Base-by-base conservation (phyloP, 2,797 vertebrate species). In the Micropoecilia bifurca region DNA sequence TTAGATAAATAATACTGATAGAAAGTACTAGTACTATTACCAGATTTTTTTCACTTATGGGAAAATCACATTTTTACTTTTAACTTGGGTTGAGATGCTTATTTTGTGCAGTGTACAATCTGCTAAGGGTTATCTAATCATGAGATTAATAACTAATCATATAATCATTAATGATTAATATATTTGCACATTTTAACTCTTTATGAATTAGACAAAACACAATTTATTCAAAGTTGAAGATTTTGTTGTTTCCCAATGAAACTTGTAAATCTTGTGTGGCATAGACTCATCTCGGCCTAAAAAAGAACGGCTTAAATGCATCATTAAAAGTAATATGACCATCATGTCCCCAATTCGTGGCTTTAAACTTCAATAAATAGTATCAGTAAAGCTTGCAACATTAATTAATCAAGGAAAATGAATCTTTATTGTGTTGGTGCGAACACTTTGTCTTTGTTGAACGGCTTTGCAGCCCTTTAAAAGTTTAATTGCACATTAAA, bases 381-480 rank as follows among this genome's bases (percentile, higher is more conserved):
- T 39, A 4, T 4, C 1, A 36, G 7, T 66, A 22, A 66, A 22
- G 33, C 36, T 66, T 3, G 3, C 20, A 43, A 41, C 4, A 43
- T 69, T 43, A 41, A 43, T 69, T 43, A n/a, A 69, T 43, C 66
- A 76, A 82, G 78, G 72, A 78, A 77, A 77, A 80, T 61, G 36
- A 71, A 73, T 47, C 33, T 53, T 45, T 73, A 73, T 76, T n/a
- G 75, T 73, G 75, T 0, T 33, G 47, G 63, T 71, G 71, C 76
- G 80, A 87, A 79, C 80, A 80, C 76, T 57, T 4, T 47, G 30
- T 75, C 57, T 71, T 45, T 71, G 22, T 82, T 68, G 5, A 33
- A 63, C 59, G 61, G 50, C 22, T 75, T 74, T 80, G 75, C 66
- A 73, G 85, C 28, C 61, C 77, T 81, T 77, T 53, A 45, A 18